Base-by-base conservation (phyloP, 2,888 invertebrate genomes). In the Synergus itoensis region DNA sequence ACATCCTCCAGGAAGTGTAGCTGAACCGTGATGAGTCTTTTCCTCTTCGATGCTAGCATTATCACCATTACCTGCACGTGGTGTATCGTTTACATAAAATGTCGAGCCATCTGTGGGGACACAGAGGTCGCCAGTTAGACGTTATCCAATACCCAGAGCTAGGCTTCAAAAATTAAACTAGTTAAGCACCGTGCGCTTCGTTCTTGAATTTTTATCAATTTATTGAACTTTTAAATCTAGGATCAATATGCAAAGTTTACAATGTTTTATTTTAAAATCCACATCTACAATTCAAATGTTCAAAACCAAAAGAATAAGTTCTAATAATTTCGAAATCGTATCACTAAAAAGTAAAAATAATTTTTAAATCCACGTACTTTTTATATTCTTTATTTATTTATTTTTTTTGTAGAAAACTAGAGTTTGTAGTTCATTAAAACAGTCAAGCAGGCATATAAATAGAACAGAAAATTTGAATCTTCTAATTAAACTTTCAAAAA, bases 1-100 rank as follows among this genome's bases (percentile, higher is more conserved):
- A 81, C 94, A 93, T 45, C 94, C 94, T 80, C 94, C 94, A n/a
- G 94, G 95, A 77, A 96, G 92, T 3, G 95, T 95, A 9, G 95
- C 95, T 79, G 95, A 95, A 62, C 95, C 95, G 81, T 94, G 94
- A 86, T 94, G 94, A 64, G 93, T 93, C 86, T 93, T 92, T 82
- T 93, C 93, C 21, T 92, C 92, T 81, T 93, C 93, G 78, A 93
- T 92, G 83, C 92, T 92, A 86, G 91, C 92, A 83, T 91, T 92
- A 86, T 94, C 93, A 85, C 93, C 93, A 85, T 93, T 92, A 92
- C 93, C 92, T 94, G 90, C 91, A 89, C 90, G 92, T 86, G 91
- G 89, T 91, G 91, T 89, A 91, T 92, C 91, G 92, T 92, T 92
- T 92, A 92, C 92, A 92, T 92, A 92, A 92, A 92, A 92, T 89